phyloP scores from a whole-genome alignment of 2,888 invertebrate species.

The Callyntrura sp. region DNA sequence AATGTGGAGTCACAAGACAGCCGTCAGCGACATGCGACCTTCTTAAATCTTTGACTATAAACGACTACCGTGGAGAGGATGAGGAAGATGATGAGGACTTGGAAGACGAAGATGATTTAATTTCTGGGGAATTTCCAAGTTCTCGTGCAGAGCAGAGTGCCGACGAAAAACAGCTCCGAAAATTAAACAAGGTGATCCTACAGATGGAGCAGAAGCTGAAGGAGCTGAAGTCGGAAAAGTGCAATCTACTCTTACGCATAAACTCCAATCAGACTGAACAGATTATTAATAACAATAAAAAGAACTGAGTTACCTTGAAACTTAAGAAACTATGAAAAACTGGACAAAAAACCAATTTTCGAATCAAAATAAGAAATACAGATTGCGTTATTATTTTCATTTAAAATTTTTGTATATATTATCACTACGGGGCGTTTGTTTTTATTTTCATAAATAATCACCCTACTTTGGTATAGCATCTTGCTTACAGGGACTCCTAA shows the following conservation, averaged over 20 bases:
- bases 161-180: slow-evolving; percentile 60
- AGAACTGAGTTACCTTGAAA: slow-evolving; percentile 76
- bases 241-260: slow-evolving; percentile 74
- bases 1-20: slow-evolving; percentile 40
- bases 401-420: neutral
- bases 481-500: too few relatives aligned
- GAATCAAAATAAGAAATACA: neutral
- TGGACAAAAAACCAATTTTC: neutral
- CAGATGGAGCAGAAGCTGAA: slow-evolving; percentile 72
- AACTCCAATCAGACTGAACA: slow-evolving; percentile 76
- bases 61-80: slow-evolving; percentile 63
- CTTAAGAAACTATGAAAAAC: slow-evolving; percentile 24
- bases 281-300: slow-evolving; percentile 76
- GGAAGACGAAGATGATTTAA: slow-evolving; percentile 32
- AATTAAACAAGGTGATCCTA: slow-evolving; percentile 69
- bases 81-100: slow-evolving; percentile 66
- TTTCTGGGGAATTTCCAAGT: neutral
- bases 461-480: too few relatives aligned
- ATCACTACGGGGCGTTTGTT: neutral
- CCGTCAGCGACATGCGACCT: slow-evolving; percentile 56
- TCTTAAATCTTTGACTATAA: slow-evolving; percentile 61
- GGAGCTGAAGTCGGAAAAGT: slow-evolving; percentile 75
- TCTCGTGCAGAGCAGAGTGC: slow-evolving; percentile 18
- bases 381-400: neutral
- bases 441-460: neutral